Percentiles rank a stretch among this genome's conserved stretches.
Conservation (phyloP, 2,113 vertebrate species). For the Brachypteracias leptosomus region DNA sequence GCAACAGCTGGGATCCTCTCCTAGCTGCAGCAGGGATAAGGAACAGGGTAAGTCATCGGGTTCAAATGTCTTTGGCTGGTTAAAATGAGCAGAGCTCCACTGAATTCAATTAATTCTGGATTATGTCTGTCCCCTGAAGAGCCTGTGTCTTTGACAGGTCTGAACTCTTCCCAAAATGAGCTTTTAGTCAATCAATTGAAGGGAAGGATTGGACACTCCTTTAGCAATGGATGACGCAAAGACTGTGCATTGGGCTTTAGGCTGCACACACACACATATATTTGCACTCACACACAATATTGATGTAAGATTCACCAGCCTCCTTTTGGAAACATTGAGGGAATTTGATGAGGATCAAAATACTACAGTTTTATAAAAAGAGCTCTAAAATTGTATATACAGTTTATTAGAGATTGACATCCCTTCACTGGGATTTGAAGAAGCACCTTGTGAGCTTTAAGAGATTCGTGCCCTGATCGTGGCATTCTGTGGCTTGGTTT, state of each 20-base stretch:
- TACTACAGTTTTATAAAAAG: not conserved
- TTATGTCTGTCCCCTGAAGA: not conserved
- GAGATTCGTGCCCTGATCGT: not conserved
- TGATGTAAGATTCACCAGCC: not conserved
- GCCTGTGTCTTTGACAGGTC: not conserved
- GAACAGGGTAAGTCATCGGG: fast-evolving
- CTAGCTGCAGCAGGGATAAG: not conserved
- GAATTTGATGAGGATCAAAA: not conserved
- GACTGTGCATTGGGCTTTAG: not conserved
- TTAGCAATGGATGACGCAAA: not conserved
- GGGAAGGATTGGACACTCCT: not conserved
- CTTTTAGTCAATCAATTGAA: not conserved
- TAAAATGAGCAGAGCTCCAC: not conserved
- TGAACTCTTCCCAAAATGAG: not conserved
- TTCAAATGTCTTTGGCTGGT: not conserved
- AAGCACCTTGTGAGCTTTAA: not conserved
- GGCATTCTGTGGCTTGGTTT: not conserved
- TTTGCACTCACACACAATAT: not conserved
- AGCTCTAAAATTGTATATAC: not conserved
- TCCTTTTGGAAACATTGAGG: not conserved
- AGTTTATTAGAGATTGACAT: not conserved
- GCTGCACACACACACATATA: not conserved
- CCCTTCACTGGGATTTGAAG: not conserved
- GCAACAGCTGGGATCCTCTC: not conserved
- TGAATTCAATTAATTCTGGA: slow-evolving; percentile 9